A percentile compares a stretch with the other conserved stretches of the same genome.
Conservation (phyloP, 2,888 invertebrate species). For the Callyntrura guangdongensis region DNA sequence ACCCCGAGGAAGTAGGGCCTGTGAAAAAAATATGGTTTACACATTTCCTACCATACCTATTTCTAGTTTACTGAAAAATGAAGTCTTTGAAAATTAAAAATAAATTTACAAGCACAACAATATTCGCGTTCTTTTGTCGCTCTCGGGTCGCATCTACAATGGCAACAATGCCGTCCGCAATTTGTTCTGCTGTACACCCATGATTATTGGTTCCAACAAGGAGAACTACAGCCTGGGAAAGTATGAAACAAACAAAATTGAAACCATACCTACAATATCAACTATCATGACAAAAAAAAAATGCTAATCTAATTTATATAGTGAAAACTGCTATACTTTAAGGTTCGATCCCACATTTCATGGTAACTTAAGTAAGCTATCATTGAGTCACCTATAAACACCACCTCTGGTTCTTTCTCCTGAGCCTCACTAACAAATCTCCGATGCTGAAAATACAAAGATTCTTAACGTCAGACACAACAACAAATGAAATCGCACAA, state of each 20-base stretch:
- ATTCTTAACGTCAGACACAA: neutral
- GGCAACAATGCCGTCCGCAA: slow-evolving; percentile 92
- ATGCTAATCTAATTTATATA: too few relatives aligned
- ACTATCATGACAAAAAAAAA: too few relatives aligned
- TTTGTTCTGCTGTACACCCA: slow-evolving; percentile 92
- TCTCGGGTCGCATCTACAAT: slow-evolving; percentile 91
- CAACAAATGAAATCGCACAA: neutral
- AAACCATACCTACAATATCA: too few relatives aligned
- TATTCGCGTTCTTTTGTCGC: slow-evolving; percentile 92
- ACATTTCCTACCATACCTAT: neutral
- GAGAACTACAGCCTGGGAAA: slow-evolving; percentile 88
- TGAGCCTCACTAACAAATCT: slow-evolving; percentile 94
- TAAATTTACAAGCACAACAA: slow-evolving; percentile 93
- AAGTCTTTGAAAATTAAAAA: neutral
- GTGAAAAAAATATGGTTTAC: slow-evolving; percentile 85
- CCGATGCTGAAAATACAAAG: slow-evolving; percentile 89
- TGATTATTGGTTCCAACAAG: slow-evolving; percentile 96
- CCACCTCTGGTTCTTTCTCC: slow-evolving; percentile 96
- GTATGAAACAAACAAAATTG: too few relatives aligned
- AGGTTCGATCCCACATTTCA: slow-evolving; percentile 95
- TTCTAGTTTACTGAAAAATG: neutral
- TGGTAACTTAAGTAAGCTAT: slow-evolving; percentile 93
- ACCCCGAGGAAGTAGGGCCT: slow-evolving; percentile 96
- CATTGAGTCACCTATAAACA: slow-evolving; percentile 96
- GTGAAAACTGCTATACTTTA: slow-evolving; percentile 88